These are phyloP conservation scores for Danio tinwini DNA, from an alignment of 2,797 vertebrate genomes.

Conservation along the genomic window DNA sequence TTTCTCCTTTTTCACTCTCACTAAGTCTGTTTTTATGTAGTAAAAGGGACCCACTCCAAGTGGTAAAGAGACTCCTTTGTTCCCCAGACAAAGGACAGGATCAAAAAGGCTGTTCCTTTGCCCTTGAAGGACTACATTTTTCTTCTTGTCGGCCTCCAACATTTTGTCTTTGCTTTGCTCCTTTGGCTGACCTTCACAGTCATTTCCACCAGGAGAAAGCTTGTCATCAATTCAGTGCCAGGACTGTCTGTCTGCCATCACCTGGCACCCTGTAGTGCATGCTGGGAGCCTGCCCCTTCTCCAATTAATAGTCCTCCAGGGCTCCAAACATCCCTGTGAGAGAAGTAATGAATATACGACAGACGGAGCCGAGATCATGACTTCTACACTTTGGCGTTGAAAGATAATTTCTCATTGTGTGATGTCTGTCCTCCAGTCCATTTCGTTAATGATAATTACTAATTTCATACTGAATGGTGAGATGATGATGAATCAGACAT, in stretches of 20 bases:
- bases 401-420: slow-evolving; percentile 43
- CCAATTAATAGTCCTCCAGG: slow-evolving; percentile 62
- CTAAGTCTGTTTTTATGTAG: slow-evolving; percentile 33
- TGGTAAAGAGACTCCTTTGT: slow-evolving; percentile 48
- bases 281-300: slow-evolving; percentile 51
- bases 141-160: slow-evolving; percentile 40
- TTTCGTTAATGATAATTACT: slow-evolving; percentile 57
- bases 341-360: slow-evolving; percentile 57
- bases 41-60: slow-evolving; percentile 17
- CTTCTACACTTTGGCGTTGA: slow-evolving; percentile 48
- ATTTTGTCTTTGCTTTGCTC: slow-evolving; percentile 57
- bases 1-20: slow-evolving; percentile 3
- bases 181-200: slow-evolving; percentile 64
- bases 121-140: slow-evolving; percentile 49
- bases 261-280: slow-evolving; percentile 59
- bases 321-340: slow-evolving; percentile 57
- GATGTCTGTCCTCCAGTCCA: slow-evolving; percentile 26
- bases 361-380: slow-evolving; percentile 56
- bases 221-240: slow-evolving; percentile 63
- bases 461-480: slow-evolving; percentile 51
- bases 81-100: slow-evolving; percentile 53
- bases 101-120: slow-evolving; percentile 48
- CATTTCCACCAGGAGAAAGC: slow-evolving; percentile 54
- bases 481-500: slow-evolving; percentile 52
- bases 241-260: slow-evolving; percentile 60